Percentiles rank a stretch among this genome's conserved stretches.
phyloP scores from a whole-genome alignment of 2,888 invertebrate genomes.

The Ceratothoa steindachneri region DNA sequence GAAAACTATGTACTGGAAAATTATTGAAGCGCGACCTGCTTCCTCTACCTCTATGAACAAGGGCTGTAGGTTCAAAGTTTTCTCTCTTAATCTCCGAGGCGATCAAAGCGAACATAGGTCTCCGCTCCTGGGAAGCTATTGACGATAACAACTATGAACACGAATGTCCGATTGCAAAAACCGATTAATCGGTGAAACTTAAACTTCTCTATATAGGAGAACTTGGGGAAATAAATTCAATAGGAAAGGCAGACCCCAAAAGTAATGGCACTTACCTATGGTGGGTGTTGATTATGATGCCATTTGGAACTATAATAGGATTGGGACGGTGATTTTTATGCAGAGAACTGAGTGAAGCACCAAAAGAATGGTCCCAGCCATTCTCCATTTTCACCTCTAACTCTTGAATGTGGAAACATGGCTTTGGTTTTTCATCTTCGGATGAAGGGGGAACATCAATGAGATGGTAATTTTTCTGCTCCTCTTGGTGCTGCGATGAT shows the following conservation, averaged over 20 bases:
- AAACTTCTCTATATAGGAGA: too few relatives aligned
- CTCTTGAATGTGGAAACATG: conserved; percentile 29
- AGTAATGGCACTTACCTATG: conserved; percentile 46
- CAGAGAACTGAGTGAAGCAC: neutral
- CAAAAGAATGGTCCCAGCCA: conserved; percentile 30
- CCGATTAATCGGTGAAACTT: too few relatives aligned
- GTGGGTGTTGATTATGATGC: conserved; percentile 40
- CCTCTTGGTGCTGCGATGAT: conserved; percentile 46
- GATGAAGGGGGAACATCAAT: conserved; percentile 52
- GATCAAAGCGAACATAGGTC: too few relatives aligned
- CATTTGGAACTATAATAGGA: conserved; percentile 23
- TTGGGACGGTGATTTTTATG: conserved; percentile 16
- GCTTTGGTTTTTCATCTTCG: conserved; percentile 47
- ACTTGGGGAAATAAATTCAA: too few relatives aligned
- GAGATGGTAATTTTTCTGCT: neutral
- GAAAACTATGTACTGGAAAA: too few relatives aligned
- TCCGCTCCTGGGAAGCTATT: too few relatives aligned
- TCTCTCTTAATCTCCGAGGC: too few relatives aligned
- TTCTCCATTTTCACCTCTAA: conserved; percentile 36
- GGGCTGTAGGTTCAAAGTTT: too few relatives aligned
- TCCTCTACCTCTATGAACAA: too few relatives aligned
- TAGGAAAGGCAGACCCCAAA: neutral
- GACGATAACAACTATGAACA: too few relatives aligned
- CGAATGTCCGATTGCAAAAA: too few relatives aligned
- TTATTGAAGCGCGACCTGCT: too few relatives aligned